phyloP scores from a whole-genome alignment of 2,888 invertebrate species.

The Physocephala rufipes region DNA sequence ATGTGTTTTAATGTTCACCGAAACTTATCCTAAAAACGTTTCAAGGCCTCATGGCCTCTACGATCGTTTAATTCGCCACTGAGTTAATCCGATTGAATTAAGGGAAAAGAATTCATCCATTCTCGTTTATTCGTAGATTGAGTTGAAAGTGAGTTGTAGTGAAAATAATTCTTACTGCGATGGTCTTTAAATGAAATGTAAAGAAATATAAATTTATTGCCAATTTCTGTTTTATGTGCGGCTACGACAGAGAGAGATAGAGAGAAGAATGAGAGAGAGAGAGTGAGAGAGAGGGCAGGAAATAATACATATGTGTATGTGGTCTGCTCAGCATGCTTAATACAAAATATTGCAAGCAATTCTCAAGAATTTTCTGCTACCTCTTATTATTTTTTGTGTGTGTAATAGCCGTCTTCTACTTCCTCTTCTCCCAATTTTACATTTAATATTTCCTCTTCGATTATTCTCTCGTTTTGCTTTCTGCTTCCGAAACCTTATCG shows the following conservation, averaged over 20 bases:
- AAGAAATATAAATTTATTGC: slow-evolving; percentile 40
- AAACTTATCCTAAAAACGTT: too few species aligned
- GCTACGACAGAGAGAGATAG: slow-evolving; percentile 22
- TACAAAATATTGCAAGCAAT: slow-evolving; percentile 37
- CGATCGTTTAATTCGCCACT: too few species aligned
- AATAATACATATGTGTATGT: slow-evolving; percentile 34
- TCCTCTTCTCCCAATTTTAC: not conserved
- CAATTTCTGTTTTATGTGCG: slow-evolving; percentile 36
- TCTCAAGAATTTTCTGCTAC: slow-evolving; percentile 36
- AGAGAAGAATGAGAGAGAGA: not conserved
- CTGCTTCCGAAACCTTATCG: too few species aligned
- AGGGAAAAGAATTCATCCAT: not conserved
- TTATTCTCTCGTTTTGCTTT: not conserved
- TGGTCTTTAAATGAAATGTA: slow-evolving; percentile 41
- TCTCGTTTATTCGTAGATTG: not conserved
- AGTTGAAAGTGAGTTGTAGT: too few species aligned
- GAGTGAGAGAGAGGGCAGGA: slow-evolving; percentile 37
- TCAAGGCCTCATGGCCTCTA: too few species aligned
- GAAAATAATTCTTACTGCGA: not conserved
- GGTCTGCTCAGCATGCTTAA: slow-evolving; percentile 30
- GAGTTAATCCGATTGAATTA: too few species aligned
- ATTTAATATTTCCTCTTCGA: not conserved
- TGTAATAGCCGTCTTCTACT: not conserved
- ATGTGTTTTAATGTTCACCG: too few species aligned
- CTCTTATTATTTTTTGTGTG: slow-evolving; percentile 17